phyloP scores from a whole-genome alignment of 2,888 invertebrate genomes.

The Oxyteleia sp. region DNA sequence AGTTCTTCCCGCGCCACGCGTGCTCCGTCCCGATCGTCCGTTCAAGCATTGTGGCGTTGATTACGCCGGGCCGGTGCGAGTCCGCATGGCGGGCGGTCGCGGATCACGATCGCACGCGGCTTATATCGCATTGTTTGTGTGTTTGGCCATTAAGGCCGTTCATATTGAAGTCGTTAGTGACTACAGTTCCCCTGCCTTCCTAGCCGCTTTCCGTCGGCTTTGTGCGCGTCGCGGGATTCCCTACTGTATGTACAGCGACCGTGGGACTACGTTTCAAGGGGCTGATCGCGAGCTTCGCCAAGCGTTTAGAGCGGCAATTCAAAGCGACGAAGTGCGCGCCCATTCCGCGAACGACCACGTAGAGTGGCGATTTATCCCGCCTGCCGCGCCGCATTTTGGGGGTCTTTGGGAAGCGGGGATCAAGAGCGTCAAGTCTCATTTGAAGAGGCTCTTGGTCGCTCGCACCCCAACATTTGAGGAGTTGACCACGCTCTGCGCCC shows the following conservation, averaged over 20 bases:
- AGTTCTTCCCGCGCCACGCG: not conserved
- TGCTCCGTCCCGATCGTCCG: not conserved
- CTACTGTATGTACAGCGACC: constrained; percentile 73
- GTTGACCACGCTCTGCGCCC: not conserved
- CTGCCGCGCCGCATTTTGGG: too few relatives aligned
- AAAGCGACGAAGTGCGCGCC: too few relatives aligned
- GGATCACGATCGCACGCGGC: not conserved
- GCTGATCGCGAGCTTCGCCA: too few relatives aligned
- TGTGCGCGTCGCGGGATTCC: constrained; percentile 4
- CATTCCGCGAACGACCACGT: too few relatives aligned
- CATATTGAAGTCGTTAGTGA: not conserved
- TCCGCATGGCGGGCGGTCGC: not conserved
- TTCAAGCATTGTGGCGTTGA: not conserved
- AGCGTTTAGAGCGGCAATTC: too few relatives aligned
- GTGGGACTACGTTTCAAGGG: constrained; percentile 78
- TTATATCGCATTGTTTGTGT: constrained; percentile 4
- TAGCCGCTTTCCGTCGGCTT: not conserved
- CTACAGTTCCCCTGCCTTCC: not conserved
- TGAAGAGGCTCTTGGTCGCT: not conserved
- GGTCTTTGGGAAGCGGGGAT: not conserved
- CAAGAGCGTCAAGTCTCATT: not conserved
- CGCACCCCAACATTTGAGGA: not conserved
- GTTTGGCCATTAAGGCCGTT: not conserved
- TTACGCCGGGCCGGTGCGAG: constrained; percentile 11
- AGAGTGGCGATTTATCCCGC: too few relatives aligned